phyloP scores from a whole-genome alignment of 2,113 vertebrate species.

The Pyxicephalus adspersus region DNA sequence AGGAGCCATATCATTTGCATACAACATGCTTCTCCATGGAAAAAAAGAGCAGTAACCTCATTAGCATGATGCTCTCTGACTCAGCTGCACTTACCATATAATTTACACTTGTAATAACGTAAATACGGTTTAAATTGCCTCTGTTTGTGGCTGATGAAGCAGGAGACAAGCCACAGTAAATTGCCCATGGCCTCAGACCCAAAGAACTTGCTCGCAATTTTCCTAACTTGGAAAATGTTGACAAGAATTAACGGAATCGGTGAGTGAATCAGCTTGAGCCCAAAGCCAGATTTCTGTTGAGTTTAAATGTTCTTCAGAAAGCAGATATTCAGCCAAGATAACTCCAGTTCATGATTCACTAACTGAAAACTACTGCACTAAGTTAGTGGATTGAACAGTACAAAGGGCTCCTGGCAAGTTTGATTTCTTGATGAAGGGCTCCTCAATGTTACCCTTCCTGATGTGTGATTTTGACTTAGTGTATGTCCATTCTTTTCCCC shows the following conservation, averaged over 20 bases:
- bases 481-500: too few species aligned
- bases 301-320: too few species aligned
- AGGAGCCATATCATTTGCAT: conserved; percentile 36
- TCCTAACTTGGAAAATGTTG: background rate
- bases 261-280: too few species aligned
- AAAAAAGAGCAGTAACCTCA: background rate
- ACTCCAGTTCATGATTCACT: too few species aligned
- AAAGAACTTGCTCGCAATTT: background rate
- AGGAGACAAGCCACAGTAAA: background rate
- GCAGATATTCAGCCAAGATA: too few species aligned
- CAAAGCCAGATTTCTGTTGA: too few species aligned
- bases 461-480: too few species aligned
- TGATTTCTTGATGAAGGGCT: too few species aligned
- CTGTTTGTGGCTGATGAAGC: conserved; percentile 42
- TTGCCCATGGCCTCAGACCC: background rate
- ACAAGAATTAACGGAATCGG: background rate
- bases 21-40: conserved; percentile 32
- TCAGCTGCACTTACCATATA: conserved; percentile 19
- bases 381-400: too few species aligned
- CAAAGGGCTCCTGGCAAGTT: too few species aligned
- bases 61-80: conserved; percentile 32
- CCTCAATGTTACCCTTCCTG: too few species aligned
- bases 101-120: conserved; percentile 34
- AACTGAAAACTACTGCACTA: too few species aligned
- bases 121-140: conserved; percentile 21